Evolutionary conservation across 2,888 invertebrate species (phyloP).

Genomic region (Nebria salina): DNA sequence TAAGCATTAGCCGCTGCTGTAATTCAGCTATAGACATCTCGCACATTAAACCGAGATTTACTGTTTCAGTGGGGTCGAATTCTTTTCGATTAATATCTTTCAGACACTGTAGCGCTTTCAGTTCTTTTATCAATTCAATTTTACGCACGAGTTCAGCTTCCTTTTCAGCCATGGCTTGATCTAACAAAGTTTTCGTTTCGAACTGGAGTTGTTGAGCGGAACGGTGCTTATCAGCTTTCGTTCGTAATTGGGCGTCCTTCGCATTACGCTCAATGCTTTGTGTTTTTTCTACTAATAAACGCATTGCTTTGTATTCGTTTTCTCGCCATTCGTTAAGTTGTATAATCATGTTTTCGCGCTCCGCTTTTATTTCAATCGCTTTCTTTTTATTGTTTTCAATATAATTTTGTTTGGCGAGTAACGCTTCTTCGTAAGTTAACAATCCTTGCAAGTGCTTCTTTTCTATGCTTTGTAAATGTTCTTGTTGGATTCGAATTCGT

Average conservation of each 20-base stretch:
- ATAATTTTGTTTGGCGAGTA: constrained; percentile 66
- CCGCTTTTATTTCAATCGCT: constrained; percentile 65
- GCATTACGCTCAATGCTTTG: constrained; percentile 63
- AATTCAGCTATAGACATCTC: constrained; percentile 74
- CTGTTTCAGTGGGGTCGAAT: constrained; percentile 69
- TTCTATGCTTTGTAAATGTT: constrained; percentile 67
- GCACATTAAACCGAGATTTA: constrained; percentile 69
- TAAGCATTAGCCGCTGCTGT: constrained; percentile 65
- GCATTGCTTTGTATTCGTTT: constrained; percentile 64
- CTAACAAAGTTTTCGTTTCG: constrained; percentile 62
- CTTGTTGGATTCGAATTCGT: constrained; percentile 63
- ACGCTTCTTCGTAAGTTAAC: constrained; percentile 69
- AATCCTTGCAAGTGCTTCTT: constrained; percentile 69
- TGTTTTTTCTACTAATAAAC: constrained; percentile 63
- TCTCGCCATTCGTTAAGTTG: constrained; percentile 67
- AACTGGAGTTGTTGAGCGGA: constrained; percentile 64
- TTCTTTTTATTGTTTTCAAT: constrained; percentile 65
- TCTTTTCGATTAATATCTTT: constrained; percentile 61
- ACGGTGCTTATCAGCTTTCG: constrained; percentile 67
- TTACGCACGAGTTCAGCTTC: constrained; percentile 59
- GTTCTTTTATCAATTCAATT: constrained; percentile 61
- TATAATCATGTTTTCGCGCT: constrained; percentile 63
- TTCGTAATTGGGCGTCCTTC: constrained; percentile 65
- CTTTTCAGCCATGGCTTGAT: constrained; percentile 55
- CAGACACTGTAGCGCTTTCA: constrained; percentile 59